A percentile compares a stretch with the other conserved stretches of the same genome.
Evolutionary conservation across 2,797 vertebrate species (phyloP).

Genomic region (Clarias platycephalus): DNA sequence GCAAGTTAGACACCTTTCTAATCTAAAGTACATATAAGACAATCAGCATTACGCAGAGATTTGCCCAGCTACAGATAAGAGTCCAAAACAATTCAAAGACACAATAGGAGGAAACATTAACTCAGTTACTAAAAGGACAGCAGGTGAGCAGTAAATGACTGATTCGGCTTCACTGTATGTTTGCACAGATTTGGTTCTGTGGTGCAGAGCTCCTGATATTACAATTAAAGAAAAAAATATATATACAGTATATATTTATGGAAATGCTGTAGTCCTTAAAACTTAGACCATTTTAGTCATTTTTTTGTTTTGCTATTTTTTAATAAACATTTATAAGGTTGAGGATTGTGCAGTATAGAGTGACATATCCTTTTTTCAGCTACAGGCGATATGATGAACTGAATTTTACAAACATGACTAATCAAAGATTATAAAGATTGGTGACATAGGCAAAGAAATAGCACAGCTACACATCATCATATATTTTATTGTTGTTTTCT

Average conservation of each 20-base stretch:
- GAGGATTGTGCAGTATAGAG: too few species aligned
- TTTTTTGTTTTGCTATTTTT: too few species aligned
- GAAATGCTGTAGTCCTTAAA: neutral
- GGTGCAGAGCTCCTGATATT: neutral
- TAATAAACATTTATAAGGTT: too few species aligned
- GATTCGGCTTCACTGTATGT: neutral
- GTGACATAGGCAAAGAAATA: too few species aligned
- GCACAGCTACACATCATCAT: too few species aligned
- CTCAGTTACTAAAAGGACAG: neutral
- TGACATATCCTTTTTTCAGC: too few species aligned
- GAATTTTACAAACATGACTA: too few species aligned
- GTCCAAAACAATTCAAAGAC: neutral
- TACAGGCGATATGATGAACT: too few species aligned
- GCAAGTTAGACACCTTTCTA: neutral
- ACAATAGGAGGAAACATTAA: neutral
- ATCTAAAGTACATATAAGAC: neutral
- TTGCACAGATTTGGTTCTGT: neutral
- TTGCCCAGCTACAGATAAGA: slow-evolving; percentile 7
- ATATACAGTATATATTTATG: neutral
- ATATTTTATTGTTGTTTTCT: too few species aligned
- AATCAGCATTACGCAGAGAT: neutral
- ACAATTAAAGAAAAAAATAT: neutral
- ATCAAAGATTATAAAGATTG: too few species aligned
- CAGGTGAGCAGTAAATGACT: neutral
- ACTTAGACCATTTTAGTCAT: too few species aligned